Evolutionary conservation across 2,797 vertebrate species (phyloP), one percentile per base, ranked within the genome.

Genomic region (Petrocephalus sullivani): DNA sequence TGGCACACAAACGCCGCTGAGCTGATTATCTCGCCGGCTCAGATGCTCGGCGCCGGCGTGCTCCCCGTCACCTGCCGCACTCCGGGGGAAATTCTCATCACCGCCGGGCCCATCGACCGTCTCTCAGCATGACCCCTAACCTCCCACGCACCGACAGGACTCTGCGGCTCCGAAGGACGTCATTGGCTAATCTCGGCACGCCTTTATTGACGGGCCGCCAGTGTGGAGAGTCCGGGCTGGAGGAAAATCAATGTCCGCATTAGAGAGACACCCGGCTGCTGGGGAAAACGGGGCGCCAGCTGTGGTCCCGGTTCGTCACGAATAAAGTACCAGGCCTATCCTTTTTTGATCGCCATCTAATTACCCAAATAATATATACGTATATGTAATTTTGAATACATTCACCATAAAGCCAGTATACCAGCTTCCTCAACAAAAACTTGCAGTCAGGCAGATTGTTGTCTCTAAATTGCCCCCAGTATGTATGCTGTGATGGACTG

Each of bases 231-330:
- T 93, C 92, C 91, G 92, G 93, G 92, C 92, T 90, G 71, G 61
- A 91, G 33, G 90, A 92, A 95, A 95, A 95, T 95, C 94, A 90
- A 95, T 95, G 93, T 89, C 91, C 93, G 92, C 92, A 90, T 87
- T 89, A 89, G 89, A 88, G 90, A 91, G 90, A 28, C 28, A 28
- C 78, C 89, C 61, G 88, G 90, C 91, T 88, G 90, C 92, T 92
- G 89, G 54, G 84, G 89, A 92, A 90, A 89, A 91, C 90, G 87
- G 61, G 87, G 90, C 91, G 81, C 90, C 90, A 88, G 89, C 90
- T 2, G 91, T 93, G 89, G 91, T 90, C 90, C 75, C 81, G 86
- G 90, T 91, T 87, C 91, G 91, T 93, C 92, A 92, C 93, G 91
- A 92, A 92, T 90, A 61, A 78, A 92, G 87, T 90, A 90, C 86